Conservation (phyloP, 2,797 vertebrate genomes). For the Enteromius treurensis region DNA sequence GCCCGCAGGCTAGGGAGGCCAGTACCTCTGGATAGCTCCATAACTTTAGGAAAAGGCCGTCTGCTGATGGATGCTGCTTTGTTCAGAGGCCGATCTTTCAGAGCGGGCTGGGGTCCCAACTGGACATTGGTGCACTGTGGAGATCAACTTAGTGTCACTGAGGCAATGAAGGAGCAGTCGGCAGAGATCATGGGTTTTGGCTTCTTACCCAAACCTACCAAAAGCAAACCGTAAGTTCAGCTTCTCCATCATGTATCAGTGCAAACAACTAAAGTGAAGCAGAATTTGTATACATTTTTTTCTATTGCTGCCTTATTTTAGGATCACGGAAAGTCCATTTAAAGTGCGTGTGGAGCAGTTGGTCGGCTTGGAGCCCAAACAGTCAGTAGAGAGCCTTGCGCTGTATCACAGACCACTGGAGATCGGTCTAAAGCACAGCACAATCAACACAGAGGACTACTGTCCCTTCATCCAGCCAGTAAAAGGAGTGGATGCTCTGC, state of each 20-base stretch:
- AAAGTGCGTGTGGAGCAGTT: slow-evolving; percentile 90
- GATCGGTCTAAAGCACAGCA: slow-evolving; percentile 90
- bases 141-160: slow-evolving; percentile 62
- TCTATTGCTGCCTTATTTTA: slow-evolving; percentile 58
- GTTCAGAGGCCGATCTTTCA: slow-evolving; percentile 88
- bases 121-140: slow-evolving; percentile 88
- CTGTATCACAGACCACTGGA: slow-evolving; percentile 86
- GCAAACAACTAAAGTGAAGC: background rate
- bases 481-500: slow-evolving; percentile 84
- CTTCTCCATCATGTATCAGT: background rate
- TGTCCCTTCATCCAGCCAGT: slow-evolving; percentile 86
- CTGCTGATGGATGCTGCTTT: slow-evolving; percentile 90
- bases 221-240: slow-evolving; percentile 84
- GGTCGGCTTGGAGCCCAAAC: slow-evolving; percentile 72
- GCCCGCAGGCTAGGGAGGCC: slow-evolving; percentile 77
- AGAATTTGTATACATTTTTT: background rate
- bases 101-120: slow-evolving; percentile 92
- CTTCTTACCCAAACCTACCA: slow-evolving; percentile 81
- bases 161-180: slow-evolving; percentile 51
- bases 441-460: slow-evolving; percentile 73
- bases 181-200: slow-evolving; percentile 76
- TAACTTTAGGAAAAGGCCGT: slow-evolving; percentile 80
- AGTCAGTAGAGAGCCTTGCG: slow-evolving; percentile 66
- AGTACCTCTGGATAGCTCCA: slow-evolving; percentile 78
- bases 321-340: slow-evolving; percentile 85